A percentile compares a stretch with the other conserved stretches of the same genome.
Evolutionary conservation across 2,888 invertebrate species (phyloP).

Genomic region (Hyposoter dolosus): DNA sequence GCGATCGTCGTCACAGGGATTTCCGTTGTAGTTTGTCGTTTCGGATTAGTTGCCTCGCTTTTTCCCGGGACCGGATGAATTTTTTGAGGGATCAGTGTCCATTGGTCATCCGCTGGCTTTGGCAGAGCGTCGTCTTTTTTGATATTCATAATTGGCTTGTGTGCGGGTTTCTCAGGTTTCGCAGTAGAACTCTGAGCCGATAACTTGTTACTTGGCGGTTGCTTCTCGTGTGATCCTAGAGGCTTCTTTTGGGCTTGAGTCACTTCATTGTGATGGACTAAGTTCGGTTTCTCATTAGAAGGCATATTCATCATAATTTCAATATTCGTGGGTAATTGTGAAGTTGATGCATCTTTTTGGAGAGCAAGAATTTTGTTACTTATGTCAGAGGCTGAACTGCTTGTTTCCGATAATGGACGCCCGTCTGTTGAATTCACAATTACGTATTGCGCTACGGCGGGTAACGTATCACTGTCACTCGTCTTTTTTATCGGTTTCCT

Average conservation of each 20-base stretch:
- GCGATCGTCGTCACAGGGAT: slow-evolving; percentile 43
- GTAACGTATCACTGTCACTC: slow-evolving; percentile 41
- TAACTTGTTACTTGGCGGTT: slow-evolving; percentile 1
- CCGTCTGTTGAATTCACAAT: background rate
- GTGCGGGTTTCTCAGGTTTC: slow-evolving; percentile 33
- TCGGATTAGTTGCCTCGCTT: slow-evolving; percentile 38
- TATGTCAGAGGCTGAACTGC: background rate
- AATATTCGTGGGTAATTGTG: slow-evolving; percentile 44
- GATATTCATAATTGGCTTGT: slow-evolving; percentile 58
- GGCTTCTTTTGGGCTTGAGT: slow-evolving; percentile 35
- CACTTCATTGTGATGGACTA: background rate
- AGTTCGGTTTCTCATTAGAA: slow-evolving; percentile 16
- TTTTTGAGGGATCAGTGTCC: slow-evolving; percentile 70
- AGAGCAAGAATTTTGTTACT: slow-evolving; percentile 2
- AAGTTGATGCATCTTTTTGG: slow-evolving; percentile 38
- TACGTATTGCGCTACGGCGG: slow-evolving; percentile 1
- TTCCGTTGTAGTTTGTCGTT: slow-evolving; percentile 48
- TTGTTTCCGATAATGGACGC: background rate
- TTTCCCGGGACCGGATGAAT: slow-evolving; percentile 61
- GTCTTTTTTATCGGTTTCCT: slow-evolving; percentile 60
- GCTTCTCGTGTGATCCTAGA: slow-evolving; percentile 23
- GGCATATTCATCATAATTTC: slow-evolving; percentile 13
- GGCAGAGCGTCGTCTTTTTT: slow-evolving; percentile 48
- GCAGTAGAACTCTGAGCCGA: slow-evolving; percentile 26
- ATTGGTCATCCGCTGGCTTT: slow-evolving; percentile 57